A percentile compares a stretch with the other conserved stretches of the same genome.
Evolutionary conservation across 1,140 invertebrate genomes (phyloP).

Genomic region (Phocides pigmalion): DNA sequence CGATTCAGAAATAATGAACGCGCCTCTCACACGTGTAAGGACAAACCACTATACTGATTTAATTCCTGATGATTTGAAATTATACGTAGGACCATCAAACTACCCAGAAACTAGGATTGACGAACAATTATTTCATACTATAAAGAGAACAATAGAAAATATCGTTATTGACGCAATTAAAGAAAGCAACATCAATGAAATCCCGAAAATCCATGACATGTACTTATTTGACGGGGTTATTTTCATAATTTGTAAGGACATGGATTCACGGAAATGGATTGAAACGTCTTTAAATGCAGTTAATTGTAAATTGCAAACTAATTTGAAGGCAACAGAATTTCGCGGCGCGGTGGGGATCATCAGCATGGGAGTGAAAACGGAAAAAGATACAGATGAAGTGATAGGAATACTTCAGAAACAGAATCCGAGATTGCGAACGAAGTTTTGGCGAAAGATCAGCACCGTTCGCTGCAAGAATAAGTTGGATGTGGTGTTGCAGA

Average conservation of each 20-base stretch:
- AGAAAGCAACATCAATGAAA: constrained; percentile 35
- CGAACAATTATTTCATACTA: constrained; percentile 54
- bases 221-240: constrained; percentile 74
- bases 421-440: constrained; percentile 70
- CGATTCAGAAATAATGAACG: constrained; percentile 53
- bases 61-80: constrained; percentile 69
- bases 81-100: constrained; percentile 67
- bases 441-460: constrained; percentile 73
- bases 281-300: constrained; percentile 48
- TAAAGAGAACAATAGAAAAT: constrained; percentile 59
- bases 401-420: constrained; percentile 59
- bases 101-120: constrained; percentile 68
- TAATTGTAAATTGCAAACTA: constrained; percentile 47
- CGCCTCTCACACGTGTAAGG: constrained; percentile 55
- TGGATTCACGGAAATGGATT: constrained; percentile 57
- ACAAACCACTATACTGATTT: constrained; percentile 66
- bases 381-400: constrained; percentile 56
- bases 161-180: constrained; percentile 50
- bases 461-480: constrained; percentile 51
- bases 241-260: constrained; percentile 68
- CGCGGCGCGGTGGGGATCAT: constrained; percentile 71
- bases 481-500: constrained; percentile 67
- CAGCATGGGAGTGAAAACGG: constrained; percentile 60
- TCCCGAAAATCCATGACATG: constrained; percentile 68
- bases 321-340: constrained; percentile 67